These are phyloP conservation scores for Leucosticte australis DNA, from an alignment of 2,113 vertebrate genomes.

Conservation along the genomic window DNA sequence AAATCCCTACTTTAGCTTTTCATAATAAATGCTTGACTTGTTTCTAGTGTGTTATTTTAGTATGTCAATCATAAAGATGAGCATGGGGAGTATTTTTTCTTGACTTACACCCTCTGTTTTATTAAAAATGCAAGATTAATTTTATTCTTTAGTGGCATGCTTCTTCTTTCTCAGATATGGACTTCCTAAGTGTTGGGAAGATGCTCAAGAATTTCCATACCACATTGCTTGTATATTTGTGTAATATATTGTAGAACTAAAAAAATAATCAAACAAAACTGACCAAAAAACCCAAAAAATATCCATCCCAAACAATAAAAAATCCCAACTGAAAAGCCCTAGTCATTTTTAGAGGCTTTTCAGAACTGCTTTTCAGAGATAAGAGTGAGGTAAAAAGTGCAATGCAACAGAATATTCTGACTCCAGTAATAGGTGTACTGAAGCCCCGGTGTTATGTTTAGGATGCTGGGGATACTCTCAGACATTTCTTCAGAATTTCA, in stretches of 20 bases:
- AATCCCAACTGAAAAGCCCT: not conserved
- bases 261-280: not conserved
- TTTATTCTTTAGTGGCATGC: not conserved
- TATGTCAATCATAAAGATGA: not conserved
- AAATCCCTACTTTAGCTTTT: not conserved
- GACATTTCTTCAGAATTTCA: not conserved
- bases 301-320: not conserved
- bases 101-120: not conserved
- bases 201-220: not conserved
- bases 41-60: not conserved
- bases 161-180: not conserved
- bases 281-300: not conserved
- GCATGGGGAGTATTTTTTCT: not conserved
- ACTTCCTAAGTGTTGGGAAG: not conserved
- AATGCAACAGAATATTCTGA: not conserved
- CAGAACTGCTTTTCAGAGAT: not conserved
- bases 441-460: not conserved
- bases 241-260: not conserved
- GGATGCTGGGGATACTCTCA: not conserved
- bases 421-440: not conserved
- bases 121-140: not conserved
- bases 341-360: not conserved
- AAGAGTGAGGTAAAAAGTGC: not conserved
- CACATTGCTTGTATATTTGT: not conserved
- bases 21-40: not conserved